These are phyloP conservation scores for Drymodes brunneopygia DNA, from an alignment of 2,113 vertebrate genomes.

Conservation along the genomic window DNA sequence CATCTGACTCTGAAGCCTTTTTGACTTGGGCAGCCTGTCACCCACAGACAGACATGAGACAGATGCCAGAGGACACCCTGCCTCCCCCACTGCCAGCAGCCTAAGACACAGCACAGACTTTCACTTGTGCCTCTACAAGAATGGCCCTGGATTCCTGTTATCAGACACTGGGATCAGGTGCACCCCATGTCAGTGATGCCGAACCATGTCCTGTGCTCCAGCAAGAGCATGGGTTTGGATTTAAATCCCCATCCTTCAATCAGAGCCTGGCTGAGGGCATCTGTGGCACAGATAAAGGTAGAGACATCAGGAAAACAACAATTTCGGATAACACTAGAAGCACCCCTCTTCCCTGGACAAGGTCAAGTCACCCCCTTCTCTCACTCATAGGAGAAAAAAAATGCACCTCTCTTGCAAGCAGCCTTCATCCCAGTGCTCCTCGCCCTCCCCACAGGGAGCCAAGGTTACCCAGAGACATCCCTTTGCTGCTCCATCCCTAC, in stretches of 20 bases:
- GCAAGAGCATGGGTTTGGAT: neutral
- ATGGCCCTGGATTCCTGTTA: fast-evolving
- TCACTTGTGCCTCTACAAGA: neutral
- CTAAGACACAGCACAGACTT: fast-evolving
- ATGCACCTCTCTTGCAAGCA: neutral
- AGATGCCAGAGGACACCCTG: neutral
- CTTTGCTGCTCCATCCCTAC: fast-evolving
- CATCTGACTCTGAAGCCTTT: neutral
- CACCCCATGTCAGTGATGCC: fast-evolving
- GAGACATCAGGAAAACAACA: neutral
- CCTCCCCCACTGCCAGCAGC: neutral
- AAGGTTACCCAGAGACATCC: neutral
- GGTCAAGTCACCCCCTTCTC: neutral
- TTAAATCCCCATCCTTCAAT: neutral
- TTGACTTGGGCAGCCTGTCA: neutral
- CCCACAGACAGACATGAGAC: neutral
- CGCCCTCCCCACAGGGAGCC: fast-evolving
- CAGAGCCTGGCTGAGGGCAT: neutral
- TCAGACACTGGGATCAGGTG: neutral
- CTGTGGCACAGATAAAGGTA: neutral
- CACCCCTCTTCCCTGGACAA: neutral
- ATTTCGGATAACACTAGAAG: neutral
- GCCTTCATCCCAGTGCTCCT: neutral
- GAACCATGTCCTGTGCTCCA: neutral
- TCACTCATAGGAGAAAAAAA: neutral